Percentiles rank a stretch among this genome's conserved stretches.
phyloP scores from a whole-genome alignment of 2,113 vertebrate genomes.

The Tinamus guttatus region DNA sequence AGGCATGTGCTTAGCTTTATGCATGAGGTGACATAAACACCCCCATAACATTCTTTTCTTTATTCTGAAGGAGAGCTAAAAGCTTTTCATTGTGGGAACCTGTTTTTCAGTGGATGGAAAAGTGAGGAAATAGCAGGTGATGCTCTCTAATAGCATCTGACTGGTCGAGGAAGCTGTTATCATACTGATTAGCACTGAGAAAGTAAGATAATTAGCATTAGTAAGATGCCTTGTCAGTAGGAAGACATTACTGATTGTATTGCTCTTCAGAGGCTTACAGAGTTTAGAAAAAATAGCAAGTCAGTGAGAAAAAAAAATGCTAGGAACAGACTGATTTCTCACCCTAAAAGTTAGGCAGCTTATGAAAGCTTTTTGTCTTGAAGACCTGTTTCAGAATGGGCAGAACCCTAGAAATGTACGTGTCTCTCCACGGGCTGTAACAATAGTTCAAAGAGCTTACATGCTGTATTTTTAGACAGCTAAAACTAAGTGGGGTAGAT shows the following conservation, averaged over 20 bases:
- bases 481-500: not conserved
- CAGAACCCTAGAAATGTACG: not conserved
- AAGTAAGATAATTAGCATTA: not conserved
- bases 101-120: not conserved
- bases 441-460: not conserved
- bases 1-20: not conserved
- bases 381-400: not conserved
- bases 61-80: not conserved
- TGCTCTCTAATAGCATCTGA: not conserved
- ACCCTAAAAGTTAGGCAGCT: not conserved
- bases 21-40: not conserved
- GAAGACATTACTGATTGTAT: not conserved
- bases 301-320: not conserved
- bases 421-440: not conserved
- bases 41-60: fast-evolving
- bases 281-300: not conserved
- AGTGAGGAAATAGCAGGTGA: not conserved
- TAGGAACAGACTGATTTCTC: not conserved
- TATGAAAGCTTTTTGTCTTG: not conserved
- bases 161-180: not conserved
- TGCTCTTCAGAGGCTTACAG: not conserved
- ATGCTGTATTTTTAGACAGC: not conserved
- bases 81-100: not conserved
- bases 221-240: not conserved
- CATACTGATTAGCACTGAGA: not conserved